Conservation (phyloP, 2,113 vertebrate genomes). For the Notarius quadriscutis region DNA sequence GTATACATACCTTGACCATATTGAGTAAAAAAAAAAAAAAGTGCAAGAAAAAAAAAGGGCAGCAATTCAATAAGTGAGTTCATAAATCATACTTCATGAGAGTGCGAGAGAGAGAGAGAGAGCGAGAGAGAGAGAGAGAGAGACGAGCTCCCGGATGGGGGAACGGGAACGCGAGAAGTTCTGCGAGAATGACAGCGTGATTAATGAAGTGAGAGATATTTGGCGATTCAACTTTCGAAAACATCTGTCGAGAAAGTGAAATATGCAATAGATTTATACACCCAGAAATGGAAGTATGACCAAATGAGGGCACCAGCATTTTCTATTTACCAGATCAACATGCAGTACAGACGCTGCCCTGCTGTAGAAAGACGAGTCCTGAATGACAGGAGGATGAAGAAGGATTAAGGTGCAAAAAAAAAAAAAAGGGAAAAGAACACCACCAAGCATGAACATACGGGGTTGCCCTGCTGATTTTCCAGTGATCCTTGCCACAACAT, state of each 20-base stretch:
- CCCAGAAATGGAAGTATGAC: background rate
- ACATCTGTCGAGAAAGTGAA: background rate
- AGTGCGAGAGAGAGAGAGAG: background rate
- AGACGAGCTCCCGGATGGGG: background rate
- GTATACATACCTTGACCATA: slow-evolving; percentile 36
- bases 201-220: background rate
- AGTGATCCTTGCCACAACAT: background rate
- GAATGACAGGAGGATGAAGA: slow-evolving; percentile 1
- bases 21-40: background rate
- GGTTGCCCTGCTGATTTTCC: background rate
- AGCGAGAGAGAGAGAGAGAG: too few species aligned
- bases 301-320: slow-evolving; percentile 6
- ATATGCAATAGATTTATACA: background rate
- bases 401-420: background rate
- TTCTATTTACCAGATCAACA: too few species aligned
- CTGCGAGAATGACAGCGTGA: background rate
- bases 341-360: background rate
- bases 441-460: too few species aligned
- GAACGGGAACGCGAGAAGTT: background rate
- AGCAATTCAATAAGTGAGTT: slow-evolving; percentile 33
- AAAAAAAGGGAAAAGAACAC: too few species aligned
- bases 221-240: background rate
- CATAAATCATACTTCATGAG: slow-evolving; percentile 45
- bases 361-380: background rate
- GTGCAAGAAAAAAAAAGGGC: background rate